Percentiles rank a stretch among this genome's conserved stretches.
Evolutionary conservation across 2,888 invertebrate genomes (phyloP).

Genomic region (Tenthredo livida): DNA sequence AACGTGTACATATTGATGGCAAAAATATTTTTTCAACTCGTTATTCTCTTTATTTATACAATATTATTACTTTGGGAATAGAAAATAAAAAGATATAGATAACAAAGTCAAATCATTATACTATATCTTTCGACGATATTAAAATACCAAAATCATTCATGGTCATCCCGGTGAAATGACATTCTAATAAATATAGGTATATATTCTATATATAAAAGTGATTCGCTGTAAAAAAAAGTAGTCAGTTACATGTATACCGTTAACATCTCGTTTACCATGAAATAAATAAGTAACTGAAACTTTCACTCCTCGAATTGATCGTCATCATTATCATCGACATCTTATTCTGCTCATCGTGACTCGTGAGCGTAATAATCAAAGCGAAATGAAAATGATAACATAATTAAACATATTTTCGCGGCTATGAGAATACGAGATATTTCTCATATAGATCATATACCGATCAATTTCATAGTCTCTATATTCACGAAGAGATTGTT

Average conservation of each 20-base stretch:
- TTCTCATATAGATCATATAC: not conserved
- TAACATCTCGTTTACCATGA: constrained; percentile 36
- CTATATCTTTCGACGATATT: not conserved
- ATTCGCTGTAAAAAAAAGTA: not conserved
- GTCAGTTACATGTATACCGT: constrained; percentile 2
- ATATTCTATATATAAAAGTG: not conserved
- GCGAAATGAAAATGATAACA: not conserved
- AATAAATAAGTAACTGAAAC: not conserved
- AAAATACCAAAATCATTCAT: not conserved
- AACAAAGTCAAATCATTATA: not conserved
- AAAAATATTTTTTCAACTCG: not conserved
- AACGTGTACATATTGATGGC: not conserved
- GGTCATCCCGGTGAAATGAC: not conserved
- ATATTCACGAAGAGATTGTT: constrained; percentile 8
- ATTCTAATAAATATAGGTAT: not conserved
- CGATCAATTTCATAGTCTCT: not conserved
- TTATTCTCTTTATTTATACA: not conserved
- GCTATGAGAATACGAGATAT: not conserved
- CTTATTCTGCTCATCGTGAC: not conserved
- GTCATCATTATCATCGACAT: not conserved
- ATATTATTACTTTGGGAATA: not conserved
- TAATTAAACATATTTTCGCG: not conserved
- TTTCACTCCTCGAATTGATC: constrained; percentile 28
- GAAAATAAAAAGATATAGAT: not conserved
- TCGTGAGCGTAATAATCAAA: not conserved